A percentile compares a stretch with the other conserved stretches of the same genome.
Evolutionary conservation across 2,113 vertebrate genomes (phyloP).

Genomic region (Cathartes aura): DNA sequence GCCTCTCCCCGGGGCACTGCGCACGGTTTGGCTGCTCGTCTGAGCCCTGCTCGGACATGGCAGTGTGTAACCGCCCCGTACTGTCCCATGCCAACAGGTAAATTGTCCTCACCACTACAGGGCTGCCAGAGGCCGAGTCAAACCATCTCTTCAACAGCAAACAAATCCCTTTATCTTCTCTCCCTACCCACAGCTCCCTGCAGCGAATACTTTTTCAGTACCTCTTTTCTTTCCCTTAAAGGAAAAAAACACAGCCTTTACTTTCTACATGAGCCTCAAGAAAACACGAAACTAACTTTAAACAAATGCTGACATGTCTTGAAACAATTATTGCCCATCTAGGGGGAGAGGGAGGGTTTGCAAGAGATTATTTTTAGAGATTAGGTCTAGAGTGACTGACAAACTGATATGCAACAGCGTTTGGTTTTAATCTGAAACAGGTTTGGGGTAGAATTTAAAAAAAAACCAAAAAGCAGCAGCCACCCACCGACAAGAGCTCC

Average conservation of each 20-base stretch:
- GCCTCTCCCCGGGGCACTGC: neutral
- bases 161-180: neutral
- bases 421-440: conserved; percentile 47
- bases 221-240: conserved; percentile 35
- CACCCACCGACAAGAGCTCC: neutral
- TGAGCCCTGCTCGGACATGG: fast-evolving
- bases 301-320: conserved; percentile 68
- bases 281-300: conserved; percentile 42
- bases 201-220: neutral
- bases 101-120: conserved; percentile 35
- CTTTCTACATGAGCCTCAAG: conserved; percentile 7
- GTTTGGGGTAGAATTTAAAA: conserved; percentile 14
- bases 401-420: conserved; percentile 22
- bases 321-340: conserved; percentile 70
- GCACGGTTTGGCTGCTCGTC: fast-evolving
- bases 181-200: neutral
- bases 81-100: conserved; percentile 43
- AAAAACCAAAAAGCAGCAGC: neutral
- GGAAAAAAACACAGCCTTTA: conserved; percentile 28
- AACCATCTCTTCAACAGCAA: conserved; percentile 39
- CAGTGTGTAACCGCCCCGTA: neutral
- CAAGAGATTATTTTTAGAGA: conserved; percentile 64
- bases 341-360: conserved; percentile 26
- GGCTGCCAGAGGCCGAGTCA: conserved; percentile 55
- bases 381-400: conserved; percentile 57